phyloP scores from a whole-genome alignment of 2,113 vertebrate species.

The Otus sunia region DNA sequence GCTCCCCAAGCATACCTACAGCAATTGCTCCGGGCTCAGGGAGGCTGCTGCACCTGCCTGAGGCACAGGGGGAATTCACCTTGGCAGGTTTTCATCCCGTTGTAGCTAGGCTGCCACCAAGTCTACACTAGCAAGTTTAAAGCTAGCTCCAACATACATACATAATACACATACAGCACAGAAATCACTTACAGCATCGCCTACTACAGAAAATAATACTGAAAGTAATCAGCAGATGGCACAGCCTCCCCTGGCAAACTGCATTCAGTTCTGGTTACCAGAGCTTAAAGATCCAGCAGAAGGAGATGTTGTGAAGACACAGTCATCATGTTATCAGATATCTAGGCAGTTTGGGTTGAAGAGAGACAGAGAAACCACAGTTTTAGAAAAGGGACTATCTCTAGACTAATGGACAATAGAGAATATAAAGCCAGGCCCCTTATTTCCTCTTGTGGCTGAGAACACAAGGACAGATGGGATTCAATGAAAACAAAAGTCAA shows the following conservation, averaged over 20 bases:
- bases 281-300: neutral
- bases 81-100: accelerated
- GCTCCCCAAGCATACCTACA: neutral
- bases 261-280: neutral
- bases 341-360: neutral
- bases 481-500: constrained; percentile 31
- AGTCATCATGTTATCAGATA: neutral
- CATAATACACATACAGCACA: neutral
- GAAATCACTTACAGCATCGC: neutral
- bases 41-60: neutral
- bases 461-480: neutral
- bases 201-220: neutral
- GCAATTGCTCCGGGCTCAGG: neutral
- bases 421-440: neutral
- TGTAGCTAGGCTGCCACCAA: neutral
- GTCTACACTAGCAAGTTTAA: neutral
- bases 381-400: neutral
- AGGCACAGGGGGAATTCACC: neutral
- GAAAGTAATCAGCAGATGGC: neutral
- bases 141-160: neutral
- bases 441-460: neutral
- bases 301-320: neutral
- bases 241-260: neutral
- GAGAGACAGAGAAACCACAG: neutral
- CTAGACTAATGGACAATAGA: neutral